Percentiles rank a stretch among this genome's conserved stretches.
phyloP scores from a whole-genome alignment of 2,113 vertebrate species.

The Clinocottus analis region DNA sequence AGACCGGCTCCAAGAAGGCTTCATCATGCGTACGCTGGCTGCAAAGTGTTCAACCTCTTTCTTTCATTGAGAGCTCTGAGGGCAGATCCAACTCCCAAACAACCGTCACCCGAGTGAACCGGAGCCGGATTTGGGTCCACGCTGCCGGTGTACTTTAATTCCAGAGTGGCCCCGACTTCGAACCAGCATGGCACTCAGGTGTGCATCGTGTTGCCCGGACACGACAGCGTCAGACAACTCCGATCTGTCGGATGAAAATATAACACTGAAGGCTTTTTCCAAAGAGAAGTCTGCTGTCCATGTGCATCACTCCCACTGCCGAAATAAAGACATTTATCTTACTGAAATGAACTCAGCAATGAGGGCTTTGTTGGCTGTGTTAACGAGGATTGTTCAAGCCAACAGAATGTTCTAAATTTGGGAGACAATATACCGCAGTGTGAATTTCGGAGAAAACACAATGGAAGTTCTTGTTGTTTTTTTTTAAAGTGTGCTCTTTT shows the following conservation, averaged over 20 bases:
- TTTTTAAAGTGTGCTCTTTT: not conserved
- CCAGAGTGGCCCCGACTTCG: not conserved
- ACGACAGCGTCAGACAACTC: not conserved
- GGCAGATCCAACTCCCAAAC: not conserved
- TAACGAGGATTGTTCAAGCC: not conserved
- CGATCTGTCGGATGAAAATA: not conserved
- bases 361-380: not conserved
- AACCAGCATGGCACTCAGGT: not conserved
- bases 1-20: slow-evolving; percentile 31
- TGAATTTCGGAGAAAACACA: not conserved
- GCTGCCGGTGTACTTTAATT: not conserved
- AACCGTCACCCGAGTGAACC: not conserved
- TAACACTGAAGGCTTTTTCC: not conserved
- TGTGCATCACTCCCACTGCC: not conserved
- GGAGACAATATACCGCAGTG: too few species aligned
- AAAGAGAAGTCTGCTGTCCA: not conserved
- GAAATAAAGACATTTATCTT: not conserved
- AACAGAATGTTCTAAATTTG: not conserved
- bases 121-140: not conserved
- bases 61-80: slow-evolving; percentile 3
- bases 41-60: slow-evolving; percentile 4
- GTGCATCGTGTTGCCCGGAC: not conserved
- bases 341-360: not conserved
- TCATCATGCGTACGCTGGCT: not conserved
- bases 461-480: too few species aligned